phyloP scores from a whole-genome alignment of 2,113 vertebrate species.

The Puffinus mauretanicus region DNA sequence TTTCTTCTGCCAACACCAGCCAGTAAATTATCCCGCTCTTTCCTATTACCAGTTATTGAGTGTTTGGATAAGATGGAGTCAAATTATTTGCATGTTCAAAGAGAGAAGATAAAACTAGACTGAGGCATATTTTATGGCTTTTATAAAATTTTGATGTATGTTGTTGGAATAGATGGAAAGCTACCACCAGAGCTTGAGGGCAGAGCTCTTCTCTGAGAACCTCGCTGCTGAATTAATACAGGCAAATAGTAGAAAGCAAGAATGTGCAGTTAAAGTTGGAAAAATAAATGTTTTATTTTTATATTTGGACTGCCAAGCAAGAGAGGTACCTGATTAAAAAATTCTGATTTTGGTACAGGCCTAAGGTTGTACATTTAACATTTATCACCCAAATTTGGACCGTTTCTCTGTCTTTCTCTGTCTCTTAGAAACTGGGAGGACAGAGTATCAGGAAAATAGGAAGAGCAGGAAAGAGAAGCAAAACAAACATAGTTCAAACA shows the following conservation, averaged over 20 bases:
- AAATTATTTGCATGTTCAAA: conserved; percentile 19
- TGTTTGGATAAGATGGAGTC: neutral
- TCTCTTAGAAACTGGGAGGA: neutral
- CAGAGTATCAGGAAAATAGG: neutral
- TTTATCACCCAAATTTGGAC: neutral
- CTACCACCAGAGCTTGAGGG: neutral
- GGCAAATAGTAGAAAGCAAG: neutral
- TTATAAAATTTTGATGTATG: neutral
- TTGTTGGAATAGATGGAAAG: conserved; percentile 7
- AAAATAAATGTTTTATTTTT: neutral
- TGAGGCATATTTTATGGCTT: neutral
- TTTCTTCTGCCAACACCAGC: neutral
- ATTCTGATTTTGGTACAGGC: neutral
- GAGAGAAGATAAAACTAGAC: neutral
- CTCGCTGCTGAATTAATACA: neutral
- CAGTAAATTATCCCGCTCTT: neutral
- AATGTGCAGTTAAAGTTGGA: neutral
- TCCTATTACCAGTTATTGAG: neutral
- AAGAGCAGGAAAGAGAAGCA: neutral
- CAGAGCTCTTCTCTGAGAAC: neutral
- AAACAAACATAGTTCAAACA: neutral
- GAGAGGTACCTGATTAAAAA: neutral
- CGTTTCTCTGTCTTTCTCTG: neutral
- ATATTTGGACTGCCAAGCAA: neutral
- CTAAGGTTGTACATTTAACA: neutral